Percentiles rank a stretch among this genome's conserved stretches.
These are phyloP conservation scores for Chaetogeoica ovagalla DNA, from an alignment of 2,888 invertebrate species.

Conservation along the genomic window DNA sequence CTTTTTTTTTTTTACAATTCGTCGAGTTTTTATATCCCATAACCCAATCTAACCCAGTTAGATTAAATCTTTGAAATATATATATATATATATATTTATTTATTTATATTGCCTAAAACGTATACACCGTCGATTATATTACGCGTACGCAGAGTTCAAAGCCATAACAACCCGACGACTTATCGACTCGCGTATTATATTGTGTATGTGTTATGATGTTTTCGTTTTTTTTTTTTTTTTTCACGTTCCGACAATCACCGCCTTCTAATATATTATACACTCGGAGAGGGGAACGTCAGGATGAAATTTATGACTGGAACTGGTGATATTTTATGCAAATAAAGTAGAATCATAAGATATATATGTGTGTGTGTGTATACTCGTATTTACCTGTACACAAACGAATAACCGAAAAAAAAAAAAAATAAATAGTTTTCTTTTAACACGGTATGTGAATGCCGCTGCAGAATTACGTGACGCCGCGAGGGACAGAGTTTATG, in stretches of 20 bases:
- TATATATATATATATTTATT: no score
- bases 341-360: constrained; percentile 6
- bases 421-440: not conserved
- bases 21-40: no score
- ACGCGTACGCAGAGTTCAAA: not conserved
- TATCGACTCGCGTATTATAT: no score
- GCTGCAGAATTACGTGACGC: not conserved
- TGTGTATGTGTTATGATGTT: not conserved
- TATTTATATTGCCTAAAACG: no score
- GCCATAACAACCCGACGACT: not conserved
- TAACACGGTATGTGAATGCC: not conserved
- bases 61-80: no score
- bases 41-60: no score
- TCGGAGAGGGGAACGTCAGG: not conserved
- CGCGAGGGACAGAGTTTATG: not conserved
- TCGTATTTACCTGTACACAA: not conserved
- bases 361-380: no score
- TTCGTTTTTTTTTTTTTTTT: not conserved
- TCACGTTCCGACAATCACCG: not conserved
- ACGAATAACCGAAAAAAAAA: not conserved
- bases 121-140: not conserved
- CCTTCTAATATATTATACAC: not conserved
- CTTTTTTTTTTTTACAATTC: no score
- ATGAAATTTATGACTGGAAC: constrained; percentile 1
- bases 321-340: constrained; percentile 1